Percentiles rank a stretch among this genome's conserved stretches.
phyloP scores from a whole-genome alignment of 2,797 vertebrate species.

The Sus cebifrons region DNA sequence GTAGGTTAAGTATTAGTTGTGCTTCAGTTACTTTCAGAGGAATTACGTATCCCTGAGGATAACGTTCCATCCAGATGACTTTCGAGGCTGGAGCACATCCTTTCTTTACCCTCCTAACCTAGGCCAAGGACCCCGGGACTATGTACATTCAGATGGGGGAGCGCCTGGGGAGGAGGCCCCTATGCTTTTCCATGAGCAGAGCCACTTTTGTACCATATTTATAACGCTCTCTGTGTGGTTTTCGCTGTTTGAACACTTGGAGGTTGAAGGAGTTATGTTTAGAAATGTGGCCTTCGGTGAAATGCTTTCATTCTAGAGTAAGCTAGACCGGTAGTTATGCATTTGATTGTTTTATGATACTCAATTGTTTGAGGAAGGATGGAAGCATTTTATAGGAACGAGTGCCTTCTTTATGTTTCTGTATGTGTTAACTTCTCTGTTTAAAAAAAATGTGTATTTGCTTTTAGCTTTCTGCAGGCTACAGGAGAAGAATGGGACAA shows the following conservation, averaged over 20 bases:
- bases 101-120: constrained; percentile 95
- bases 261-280: not conserved
- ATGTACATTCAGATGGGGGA: constrained; percentile 90
- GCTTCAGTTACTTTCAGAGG: constrained; percentile 94
- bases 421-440: not conserved
- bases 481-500: not conserved
- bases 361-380: not conserved
- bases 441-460: not conserved
- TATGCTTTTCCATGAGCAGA: not conserved
- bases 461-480: not conserved
- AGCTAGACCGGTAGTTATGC: not conserved
- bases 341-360: not conserved
- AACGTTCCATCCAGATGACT: constrained; percentile 93
- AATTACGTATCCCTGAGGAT: constrained; percentile 90
- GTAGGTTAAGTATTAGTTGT: constrained; percentile 95
- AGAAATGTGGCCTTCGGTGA: not conserved
- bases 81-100: constrained; percentile 96
- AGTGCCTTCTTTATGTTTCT: not conserved
- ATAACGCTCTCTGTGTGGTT: not conserved
- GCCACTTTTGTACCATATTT: not conserved
- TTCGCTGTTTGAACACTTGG: not conserved
- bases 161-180: constrained; percentile 92
- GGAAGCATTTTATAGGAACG: not conserved
- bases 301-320: not conserved
- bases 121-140: constrained; percentile 94